Base-by-base conservation (phyloP, 92 coral and sea anemone genomes). In the Zoanthus solanderi region DNA sequence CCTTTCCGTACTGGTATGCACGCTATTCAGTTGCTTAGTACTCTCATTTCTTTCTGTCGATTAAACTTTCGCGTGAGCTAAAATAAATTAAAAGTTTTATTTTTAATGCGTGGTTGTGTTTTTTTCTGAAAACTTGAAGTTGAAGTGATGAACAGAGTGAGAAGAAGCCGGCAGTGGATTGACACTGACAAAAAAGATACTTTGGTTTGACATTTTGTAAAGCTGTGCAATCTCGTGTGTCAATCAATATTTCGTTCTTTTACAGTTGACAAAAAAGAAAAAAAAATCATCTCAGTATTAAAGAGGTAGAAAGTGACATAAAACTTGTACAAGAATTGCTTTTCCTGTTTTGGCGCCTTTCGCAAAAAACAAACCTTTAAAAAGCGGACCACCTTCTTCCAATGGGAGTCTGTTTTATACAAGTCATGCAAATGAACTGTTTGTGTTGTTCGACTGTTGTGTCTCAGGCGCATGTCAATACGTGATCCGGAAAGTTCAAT, bases 401-500 rank as follows among this genome's bases (percentile, higher is more conserved):
- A 9, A 32, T 77, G 23, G 23, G 68, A 28, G 67, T 28, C 28
- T 77, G 82, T 77, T 77, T 23, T 23, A 23, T 77, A 76, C 82
- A 54, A 29, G 13, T 29, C 47, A 28, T 77, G 82, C 65, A 76
- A 76, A 52, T 52, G 75, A 69, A 34, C 31, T 48, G 9, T 3
- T 16, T 73, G 30, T 75, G 37, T 13, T 56, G 47, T 77, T 53
- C 46, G 4, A 31, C 0, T 54, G 61, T 29, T 31, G 5, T 9
- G 11, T 75, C 6, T 17, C 8, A 52, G 53, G 67, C 67, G 67
- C 82, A 58, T 77, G 82, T 14, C 47, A 9, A 9, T 77, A 77
- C 82, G 82, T 77, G 82, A 77, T 58, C 82, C 67, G 82, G 82
- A 77, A 77, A 46, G 60, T n/a, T 47, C 14, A 31, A 77, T 13